A percentile compares a stretch with the other conserved stretches of the same genome.
Conservation (phyloP, 2,113 vertebrate species). For the Carettochelys insculpta region DNA sequence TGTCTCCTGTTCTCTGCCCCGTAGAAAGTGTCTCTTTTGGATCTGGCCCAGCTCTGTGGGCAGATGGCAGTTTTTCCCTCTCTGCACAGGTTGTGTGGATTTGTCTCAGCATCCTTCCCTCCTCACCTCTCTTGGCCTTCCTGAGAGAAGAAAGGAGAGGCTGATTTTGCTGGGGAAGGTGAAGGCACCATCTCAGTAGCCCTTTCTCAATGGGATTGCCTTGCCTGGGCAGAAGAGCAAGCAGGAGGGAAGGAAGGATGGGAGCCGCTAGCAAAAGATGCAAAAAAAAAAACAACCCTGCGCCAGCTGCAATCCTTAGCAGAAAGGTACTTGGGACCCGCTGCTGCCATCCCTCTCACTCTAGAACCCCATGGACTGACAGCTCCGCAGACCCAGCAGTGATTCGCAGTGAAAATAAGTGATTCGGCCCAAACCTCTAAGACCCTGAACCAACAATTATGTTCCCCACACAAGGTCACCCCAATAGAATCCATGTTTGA, state of each 20-base stretch:
- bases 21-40: background rate
- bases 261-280: background rate
- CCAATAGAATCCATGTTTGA: too few species aligned
- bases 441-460: rapidly evolving
- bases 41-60: background rate
- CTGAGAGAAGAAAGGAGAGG: background rate
- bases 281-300: background rate
- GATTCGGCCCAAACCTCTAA: rapidly evolving
- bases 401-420: rapidly evolving
- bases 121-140: too few species aligned
- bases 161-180: background rate
- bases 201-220: background rate
- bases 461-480: rapidly evolving
- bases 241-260: background rate
- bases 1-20: background rate
- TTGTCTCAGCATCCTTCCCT: background rate
- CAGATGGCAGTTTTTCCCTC: background rate
- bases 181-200: background rate
- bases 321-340: rapidly evolving
- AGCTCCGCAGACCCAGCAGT: rapidly evolving
- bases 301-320: rapidly evolving
- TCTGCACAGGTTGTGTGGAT: background rate
- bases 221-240: background rate
- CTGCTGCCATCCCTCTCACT: background rate
- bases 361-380: background rate